A percentile compares a stretch with the other conserved stretches of the same genome.
Conservation (phyloP, 2,797 vertebrate species). For the Ctenochaetus hawaiiensis region DNA sequence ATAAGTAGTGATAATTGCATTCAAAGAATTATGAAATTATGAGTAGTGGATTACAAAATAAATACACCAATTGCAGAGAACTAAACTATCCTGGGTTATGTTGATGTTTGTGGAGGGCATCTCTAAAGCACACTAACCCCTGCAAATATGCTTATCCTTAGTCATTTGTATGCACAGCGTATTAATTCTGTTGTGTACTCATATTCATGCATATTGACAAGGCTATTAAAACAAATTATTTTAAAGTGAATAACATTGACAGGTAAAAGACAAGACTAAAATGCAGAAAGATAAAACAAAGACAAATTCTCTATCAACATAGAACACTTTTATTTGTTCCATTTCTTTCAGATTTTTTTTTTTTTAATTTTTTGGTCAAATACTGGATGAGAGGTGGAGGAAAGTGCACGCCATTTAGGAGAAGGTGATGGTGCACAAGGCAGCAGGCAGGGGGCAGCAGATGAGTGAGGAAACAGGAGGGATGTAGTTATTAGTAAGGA, state of each 20-base stretch:
- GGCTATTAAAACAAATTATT: not conserved
- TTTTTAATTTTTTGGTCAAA: slow-evolving; percentile 63
- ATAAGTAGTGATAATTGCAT: too few species aligned
- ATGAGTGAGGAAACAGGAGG: slow-evolving; percentile 30
- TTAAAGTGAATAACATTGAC: not conserved
- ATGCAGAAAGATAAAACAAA: not conserved
- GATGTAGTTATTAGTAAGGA: slow-evolving; percentile 16
- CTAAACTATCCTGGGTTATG: not conserved
- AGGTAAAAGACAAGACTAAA: too few species aligned
- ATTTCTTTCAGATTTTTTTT: slow-evolving; percentile 51
- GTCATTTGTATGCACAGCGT: not conserved
- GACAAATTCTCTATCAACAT: slow-evolving; percentile 59
- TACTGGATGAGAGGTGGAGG: slow-evolving; percentile 59
- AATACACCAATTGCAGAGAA: not conserved
- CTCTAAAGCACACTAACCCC: not conserved
- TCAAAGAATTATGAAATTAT: not conserved
- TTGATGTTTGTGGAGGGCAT: not conserved
- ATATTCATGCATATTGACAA: not conserved
- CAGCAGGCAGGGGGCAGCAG: slow-evolving; percentile 76
- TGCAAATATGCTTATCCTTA: not conserved
- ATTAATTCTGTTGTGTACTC: not conserved
- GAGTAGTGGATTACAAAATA: not conserved
- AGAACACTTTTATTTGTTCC: slow-evolving; percentile 76
- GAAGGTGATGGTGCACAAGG: slow-evolving; percentile 64
- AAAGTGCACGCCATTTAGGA: slow-evolving; percentile 61